phyloP scores from a whole-genome alignment of 2,797 vertebrate species.

The Agapornis canus region DNA sequence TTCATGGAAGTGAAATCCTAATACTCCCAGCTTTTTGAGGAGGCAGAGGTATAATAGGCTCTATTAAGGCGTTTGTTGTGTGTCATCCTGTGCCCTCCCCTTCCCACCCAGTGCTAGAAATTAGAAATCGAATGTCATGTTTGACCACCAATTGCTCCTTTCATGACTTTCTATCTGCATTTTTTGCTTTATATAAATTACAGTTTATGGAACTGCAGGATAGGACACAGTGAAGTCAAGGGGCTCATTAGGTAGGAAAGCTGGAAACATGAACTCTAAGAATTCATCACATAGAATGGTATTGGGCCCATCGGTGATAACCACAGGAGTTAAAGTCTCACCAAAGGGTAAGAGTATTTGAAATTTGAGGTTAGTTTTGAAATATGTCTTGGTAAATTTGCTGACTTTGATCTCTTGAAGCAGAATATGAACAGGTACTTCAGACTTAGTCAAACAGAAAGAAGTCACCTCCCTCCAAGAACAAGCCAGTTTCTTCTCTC shows the following conservation, averaged over 20 bases:
- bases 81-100: rapidly evolving
- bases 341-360: neutral
- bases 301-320: rapidly evolving
- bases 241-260: neutral
- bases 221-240: neutral
- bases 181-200: neutral
- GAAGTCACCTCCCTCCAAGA: neutral
- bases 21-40: neutral
- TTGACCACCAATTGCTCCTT: neutral
- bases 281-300: neutral
- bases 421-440: neutral
- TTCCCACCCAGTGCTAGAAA: rapidly evolving
- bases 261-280: neutral
- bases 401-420: neutral
- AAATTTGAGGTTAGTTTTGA: neutral
- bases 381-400: neutral
- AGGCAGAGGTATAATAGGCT: rapidly evolving
- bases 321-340: neutral
- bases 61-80: neutral
- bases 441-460: neutral
- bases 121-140: neutral
- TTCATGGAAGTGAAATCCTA: neutral
- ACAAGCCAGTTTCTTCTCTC: neutral
- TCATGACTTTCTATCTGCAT: neutral
- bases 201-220: neutral